phyloP scores from a whole-genome alignment of 2,888 invertebrate species.

The Heliconius cydno region DNA sequence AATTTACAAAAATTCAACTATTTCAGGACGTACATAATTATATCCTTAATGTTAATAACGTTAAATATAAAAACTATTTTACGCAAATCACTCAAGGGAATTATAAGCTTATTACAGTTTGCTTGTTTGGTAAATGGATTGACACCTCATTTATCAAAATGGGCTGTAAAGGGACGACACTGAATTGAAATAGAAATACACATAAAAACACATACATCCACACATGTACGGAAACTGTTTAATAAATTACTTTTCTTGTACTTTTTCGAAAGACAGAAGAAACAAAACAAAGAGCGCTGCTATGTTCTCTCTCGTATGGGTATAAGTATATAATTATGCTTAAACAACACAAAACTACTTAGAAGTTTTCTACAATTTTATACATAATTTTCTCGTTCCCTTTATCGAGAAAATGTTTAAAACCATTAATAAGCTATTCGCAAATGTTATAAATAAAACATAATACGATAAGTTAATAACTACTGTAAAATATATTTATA shows the following conservation, averaged over 20 bases:
- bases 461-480: neutral
- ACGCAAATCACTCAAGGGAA: neutral
- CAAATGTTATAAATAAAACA: neutral
- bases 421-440: neutral
- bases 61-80: neutral
- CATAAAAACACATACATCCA: neutral
- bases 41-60: neutral
- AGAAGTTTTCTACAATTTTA: neutral
- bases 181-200: neutral
- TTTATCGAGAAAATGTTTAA: neutral
- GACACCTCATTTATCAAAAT: constrained; percentile 5
- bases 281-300: neutral
- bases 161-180: constrained; percentile 3
- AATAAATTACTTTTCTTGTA: constrained; percentile 5
- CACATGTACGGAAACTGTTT: neutral
- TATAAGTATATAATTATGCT: neutral
- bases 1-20: neutral
- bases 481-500: no score
- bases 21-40: neutral
- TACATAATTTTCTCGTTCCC: neutral
- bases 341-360: neutral
- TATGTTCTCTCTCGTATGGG: neutral
- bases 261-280: neutral
- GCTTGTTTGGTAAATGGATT: constrained; percentile 6
- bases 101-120: neutral